Conservation (phyloP, 1,140 invertebrate species). For the Penaeus vannamei region DNA sequence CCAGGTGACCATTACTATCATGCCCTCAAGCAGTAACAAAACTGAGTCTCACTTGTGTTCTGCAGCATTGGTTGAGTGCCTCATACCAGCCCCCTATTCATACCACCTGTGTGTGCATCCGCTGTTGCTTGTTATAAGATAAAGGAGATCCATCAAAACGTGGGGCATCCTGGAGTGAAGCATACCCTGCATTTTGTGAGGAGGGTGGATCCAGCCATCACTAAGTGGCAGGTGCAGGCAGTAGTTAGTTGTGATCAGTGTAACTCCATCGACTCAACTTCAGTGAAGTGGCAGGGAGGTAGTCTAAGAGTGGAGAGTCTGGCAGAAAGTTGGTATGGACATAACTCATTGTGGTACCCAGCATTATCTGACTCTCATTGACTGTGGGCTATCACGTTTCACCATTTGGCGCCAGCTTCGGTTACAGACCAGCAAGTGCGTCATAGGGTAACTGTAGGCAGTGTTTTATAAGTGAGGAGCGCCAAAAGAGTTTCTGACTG, state of each 20-base stretch:
- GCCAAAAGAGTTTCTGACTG: neutral
- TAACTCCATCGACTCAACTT: slow-evolving; percentile 13
- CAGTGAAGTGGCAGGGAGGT: neutral
- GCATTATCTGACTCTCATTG: slow-evolving; percentile 21
- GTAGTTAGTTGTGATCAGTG: neutral
- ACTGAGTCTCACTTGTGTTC: neutral
- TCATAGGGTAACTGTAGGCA: neutral
- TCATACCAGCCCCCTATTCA: neutral
- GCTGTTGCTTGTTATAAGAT: neutral
- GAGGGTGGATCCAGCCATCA: too few relatives aligned
- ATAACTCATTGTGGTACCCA: neutral
- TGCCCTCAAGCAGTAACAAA: neutral
- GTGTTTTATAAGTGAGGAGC: neutral
- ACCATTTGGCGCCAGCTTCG: neutral
- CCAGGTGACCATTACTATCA: neutral
- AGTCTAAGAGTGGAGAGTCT: slow-evolving; percentile 1
- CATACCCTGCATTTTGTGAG: slow-evolving; percentile 14
- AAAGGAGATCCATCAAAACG: neutral
- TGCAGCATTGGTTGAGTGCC: neutral
- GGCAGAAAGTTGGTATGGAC: neutral
- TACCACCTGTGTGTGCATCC: neutral
- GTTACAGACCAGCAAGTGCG: neutral
- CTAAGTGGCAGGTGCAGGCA: too few relatives aligned
- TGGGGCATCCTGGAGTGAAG: slow-evolving; percentile 19
- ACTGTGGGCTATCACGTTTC: neutral